phyloP scores from a whole-genome alignment of 1,140 invertebrate species.

The Myzus persicae region DNA sequence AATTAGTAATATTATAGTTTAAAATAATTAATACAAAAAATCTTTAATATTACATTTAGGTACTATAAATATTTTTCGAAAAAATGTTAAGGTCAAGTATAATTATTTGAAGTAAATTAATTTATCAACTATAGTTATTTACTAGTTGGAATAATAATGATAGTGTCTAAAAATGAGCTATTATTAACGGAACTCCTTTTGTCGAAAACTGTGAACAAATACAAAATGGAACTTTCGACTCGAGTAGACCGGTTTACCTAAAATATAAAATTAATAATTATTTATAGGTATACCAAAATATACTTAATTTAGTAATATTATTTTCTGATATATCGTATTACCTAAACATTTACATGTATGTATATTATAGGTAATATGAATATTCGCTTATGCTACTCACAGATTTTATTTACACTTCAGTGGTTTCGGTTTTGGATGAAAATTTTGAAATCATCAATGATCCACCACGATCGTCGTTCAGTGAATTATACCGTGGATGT shows the following conservation, averaged over 20 bases:
- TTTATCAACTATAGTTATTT: slow-evolving; percentile 23
- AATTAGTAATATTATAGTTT: slow-evolving; percentile 32
- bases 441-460: neutral
- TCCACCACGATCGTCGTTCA: slow-evolving; percentile 41
- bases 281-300: neutral
- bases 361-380: no score
- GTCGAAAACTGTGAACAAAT: neutral
- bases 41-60: neutral
- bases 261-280: neutral
- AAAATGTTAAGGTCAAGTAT: neutral
- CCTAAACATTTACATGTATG: no score
- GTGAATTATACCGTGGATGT: slow-evolving; percentile 42
- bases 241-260: neutral
- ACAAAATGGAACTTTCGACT: neutral
- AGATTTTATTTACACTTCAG: slow-evolving; percentile 20
- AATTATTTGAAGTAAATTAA: slow-evolving; percentile 1
- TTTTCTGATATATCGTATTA: neutral
- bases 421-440: slow-evolving; percentile 18
- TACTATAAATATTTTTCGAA: neutral
- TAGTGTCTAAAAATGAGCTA: neutral
- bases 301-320: neutral
- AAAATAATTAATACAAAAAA: slow-evolving; percentile 14
- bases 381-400: neutral
- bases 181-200: neutral
- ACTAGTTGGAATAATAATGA: neutral